Evolutionary conservation across 2,113 vertebrate species (phyloP).

Genomic region (Cervus canadensis): DNA sequence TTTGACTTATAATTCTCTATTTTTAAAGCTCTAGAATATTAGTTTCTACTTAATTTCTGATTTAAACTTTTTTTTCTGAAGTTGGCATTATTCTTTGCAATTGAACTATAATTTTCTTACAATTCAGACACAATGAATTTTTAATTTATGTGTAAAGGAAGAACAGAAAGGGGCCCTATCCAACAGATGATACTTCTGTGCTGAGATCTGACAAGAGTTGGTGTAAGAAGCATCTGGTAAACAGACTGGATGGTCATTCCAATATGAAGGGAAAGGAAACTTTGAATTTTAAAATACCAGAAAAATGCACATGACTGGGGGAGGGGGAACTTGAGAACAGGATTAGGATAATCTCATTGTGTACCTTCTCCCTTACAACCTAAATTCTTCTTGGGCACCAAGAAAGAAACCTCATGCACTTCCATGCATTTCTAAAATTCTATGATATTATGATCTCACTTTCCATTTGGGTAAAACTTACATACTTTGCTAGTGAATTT

Average conservation of each 20-base stretch:
- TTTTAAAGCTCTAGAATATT: not conserved
- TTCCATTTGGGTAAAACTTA: not conserved
- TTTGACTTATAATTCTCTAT: not conserved
- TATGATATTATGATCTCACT: not conserved
- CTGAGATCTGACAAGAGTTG: not conserved
- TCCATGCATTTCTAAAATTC: not conserved
- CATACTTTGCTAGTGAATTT: not conserved
- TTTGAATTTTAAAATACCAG: slow-evolving; percentile 21
- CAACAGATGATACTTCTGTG: not conserved
- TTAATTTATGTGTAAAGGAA: not conserved
- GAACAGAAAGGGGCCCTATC: not conserved
- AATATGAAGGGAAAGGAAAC: not conserved
- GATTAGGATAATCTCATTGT: not conserved
- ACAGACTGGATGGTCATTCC: not conserved
- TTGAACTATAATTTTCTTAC: not conserved
- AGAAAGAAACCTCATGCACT: not conserved
- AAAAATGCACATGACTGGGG: not conserved
- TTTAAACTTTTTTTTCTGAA: not conserved
- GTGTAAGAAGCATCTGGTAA: not conserved
- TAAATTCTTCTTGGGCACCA: not conserved
- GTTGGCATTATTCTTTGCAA: not conserved
- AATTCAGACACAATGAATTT: not conserved
- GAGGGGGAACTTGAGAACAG: not conserved
- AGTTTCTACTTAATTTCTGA: not conserved
- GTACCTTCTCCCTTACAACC: not conserved